Evolutionary conservation across 2,113 vertebrate genomes (phyloP), one percentile per base, ranked within the genome.

Genomic region (Pimephales promelas): DNA sequence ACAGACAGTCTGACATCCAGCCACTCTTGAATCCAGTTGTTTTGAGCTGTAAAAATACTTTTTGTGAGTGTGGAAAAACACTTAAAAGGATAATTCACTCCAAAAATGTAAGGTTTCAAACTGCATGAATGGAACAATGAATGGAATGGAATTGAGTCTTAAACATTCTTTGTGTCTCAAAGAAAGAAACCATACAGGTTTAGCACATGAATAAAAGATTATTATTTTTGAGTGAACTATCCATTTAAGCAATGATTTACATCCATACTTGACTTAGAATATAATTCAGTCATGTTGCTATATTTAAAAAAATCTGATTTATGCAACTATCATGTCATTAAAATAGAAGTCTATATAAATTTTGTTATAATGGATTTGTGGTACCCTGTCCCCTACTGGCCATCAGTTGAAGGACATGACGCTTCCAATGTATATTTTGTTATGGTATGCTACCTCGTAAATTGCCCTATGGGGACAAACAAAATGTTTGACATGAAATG

Each of bases 301-400:
- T 9, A 40, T 40, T 40, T 0, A 10, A 34, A 40, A 40, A 18
- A 43, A 20, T 61, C 7, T 20, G 13, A 49, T n/a, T 79, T 8
- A n/a, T 20, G 10, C 40, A 49, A 61, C 4, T 28, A 52, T 13
- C 0, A n/a, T 31, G 40, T 40, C 49, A 36, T 13, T 31, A 18
- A 77, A 24, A 36, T 57, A 14, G 18, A 66, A 28, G 28, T 28
- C 0, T 18, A 45, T 24, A 81, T 56, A 22, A 0, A 56, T 22
- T 20, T 22, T 22, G 22, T 14, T 45, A 18, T 36, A 68, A 61
- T 71, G 84, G 26, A 71, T 85, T 79, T 92, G 81, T 89, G 84
- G 91, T 47, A 90, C 84, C 90, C 88, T 90, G 92, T 68, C 91
- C 89, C 85, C 92, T 94, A 88, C 89, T 93, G 93, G 91, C 88